phyloP scores from a whole-genome alignment of 2,797 vertebrate species.

The Alca torda region DNA sequence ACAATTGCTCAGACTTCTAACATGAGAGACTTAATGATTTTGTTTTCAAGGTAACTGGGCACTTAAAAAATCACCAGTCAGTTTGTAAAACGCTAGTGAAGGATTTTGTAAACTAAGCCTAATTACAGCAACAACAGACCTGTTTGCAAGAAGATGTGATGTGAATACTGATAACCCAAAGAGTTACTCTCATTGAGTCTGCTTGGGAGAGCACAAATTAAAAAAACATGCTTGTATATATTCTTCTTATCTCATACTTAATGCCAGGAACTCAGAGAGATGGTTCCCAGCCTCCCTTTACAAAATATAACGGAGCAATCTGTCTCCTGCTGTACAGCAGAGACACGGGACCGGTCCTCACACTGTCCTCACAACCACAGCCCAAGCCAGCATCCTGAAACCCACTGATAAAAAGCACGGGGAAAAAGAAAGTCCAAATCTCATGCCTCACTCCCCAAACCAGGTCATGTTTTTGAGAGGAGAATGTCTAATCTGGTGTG shows the following conservation, averaged over 20 bases:
- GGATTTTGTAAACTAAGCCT: conserved; percentile 27
- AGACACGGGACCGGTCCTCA: background rate
- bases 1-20: background rate
- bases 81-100: conserved; percentile 26
- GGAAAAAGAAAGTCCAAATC: background rate
- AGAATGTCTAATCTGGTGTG: background rate
- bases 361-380: background rate
- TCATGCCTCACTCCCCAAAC: background rate
- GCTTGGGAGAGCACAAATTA: background rate
- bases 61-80: conserved; percentile 17
- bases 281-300: background rate
- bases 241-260: background rate
- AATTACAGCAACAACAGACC: conserved; percentile 13
- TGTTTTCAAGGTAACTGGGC: background rate
- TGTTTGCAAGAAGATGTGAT: background rate
- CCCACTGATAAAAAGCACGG: background rate
- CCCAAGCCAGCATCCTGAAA: background rate
- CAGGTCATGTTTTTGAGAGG: background rate
- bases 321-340: background rate
- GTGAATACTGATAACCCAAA: background rate
- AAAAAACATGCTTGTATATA: background rate
- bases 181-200: background rate
- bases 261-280: background rate
- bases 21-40: background rate
- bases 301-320: background rate